Percentiles rank a stretch among this genome's conserved stretches.
Conservation (phyloP, 1,140 invertebrate genomes). For the Heliconius himera region DNA sequence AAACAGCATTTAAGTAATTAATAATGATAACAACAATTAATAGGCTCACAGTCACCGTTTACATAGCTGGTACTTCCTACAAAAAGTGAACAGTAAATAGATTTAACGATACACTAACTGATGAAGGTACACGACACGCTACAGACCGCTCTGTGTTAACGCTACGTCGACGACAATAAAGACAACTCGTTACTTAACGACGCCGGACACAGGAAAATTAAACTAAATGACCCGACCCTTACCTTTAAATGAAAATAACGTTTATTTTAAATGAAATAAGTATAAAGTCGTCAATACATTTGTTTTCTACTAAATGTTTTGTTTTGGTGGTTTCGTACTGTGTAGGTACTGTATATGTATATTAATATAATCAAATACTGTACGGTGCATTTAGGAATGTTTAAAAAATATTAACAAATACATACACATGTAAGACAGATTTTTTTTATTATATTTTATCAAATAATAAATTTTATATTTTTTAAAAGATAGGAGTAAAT, state of each 20-base stretch:
- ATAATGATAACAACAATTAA: neutral
- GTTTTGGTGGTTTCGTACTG: neutral
- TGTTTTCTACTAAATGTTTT: neutral
- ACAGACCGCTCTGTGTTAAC: slow-evolving; percentile 17
- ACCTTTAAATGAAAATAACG: slow-evolving; percentile 10
- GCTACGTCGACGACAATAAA: slow-evolving; percentile 5
- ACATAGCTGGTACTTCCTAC: neutral
- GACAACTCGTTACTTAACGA: slow-evolving; percentile 25
- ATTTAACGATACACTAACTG: slow-evolving; percentile 16
- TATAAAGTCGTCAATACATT: neutral
- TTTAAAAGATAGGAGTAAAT: no score
- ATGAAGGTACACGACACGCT: slow-evolving; percentile 10
- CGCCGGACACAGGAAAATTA: slow-evolving; percentile 27
- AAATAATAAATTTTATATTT: no score
- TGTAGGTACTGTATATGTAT: no score
- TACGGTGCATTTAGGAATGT: no score
- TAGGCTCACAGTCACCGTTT: neutral
- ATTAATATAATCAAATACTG: no score
- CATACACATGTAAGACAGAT: no score
- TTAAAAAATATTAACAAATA: no score
- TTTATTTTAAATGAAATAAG: slow-evolving; percentile 1
- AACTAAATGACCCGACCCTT: slow-evolving; percentile 8
- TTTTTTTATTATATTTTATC: no score
- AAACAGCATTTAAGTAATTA: neutral
- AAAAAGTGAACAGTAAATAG: neutral